Evolutionary conservation across 2,797 vertebrate genomes (phyloP).

Genomic region (Pempheris klunzingeri): DNA sequence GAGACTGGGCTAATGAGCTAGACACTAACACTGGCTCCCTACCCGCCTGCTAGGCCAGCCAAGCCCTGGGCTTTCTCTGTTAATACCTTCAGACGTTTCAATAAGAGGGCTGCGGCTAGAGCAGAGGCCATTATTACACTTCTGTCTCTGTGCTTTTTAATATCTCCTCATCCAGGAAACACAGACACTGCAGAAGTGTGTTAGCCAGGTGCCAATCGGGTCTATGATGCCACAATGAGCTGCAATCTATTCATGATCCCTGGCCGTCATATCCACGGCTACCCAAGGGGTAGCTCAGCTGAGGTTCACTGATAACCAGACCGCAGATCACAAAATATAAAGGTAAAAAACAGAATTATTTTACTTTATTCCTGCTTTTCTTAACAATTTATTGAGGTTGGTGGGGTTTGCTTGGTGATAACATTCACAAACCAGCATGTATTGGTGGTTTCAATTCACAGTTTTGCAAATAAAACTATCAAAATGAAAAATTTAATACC

Average conservation of each 20-base stretch:
- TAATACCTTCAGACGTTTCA: slow-evolving; percentile 86
- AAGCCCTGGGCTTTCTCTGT: slow-evolving; percentile 85
- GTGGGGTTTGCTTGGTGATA: background rate
- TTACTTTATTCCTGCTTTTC: slow-evolving; percentile 4
- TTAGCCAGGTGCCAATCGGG: slow-evolving; percentile 58
- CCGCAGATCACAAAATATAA: slow-evolving; percentile 6
- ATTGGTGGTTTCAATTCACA: background rate
- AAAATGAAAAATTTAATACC: background rate
- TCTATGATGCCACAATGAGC: slow-evolving; percentile 64
- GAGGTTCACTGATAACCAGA: slow-evolving; percentile 26
- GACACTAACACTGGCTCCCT: slow-evolving; percentile 76
- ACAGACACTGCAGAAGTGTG: slow-evolving; percentile 71
- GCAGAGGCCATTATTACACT: slow-evolving; percentile 83
- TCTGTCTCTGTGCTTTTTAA: slow-evolving; percentile 84
- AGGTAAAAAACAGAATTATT: slow-evolving; percentile 3
- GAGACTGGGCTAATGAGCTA: slow-evolving; percentile 82
- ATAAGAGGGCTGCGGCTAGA: slow-evolving; percentile 79
- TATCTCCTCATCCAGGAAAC: slow-evolving; percentile 78
- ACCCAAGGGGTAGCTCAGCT: background rate
- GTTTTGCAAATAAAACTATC: background rate
- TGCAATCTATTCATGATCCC: slow-evolving; percentile 60
- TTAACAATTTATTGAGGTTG: background rate
- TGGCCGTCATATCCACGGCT: slow-evolving; percentile 49
- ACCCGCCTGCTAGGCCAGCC: slow-evolving; percentile 66
- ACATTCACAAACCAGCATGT: background rate